A percentile compares a stretch with the other conserved stretches of the same genome.
phyloP scores from a whole-genome alignment of 92 coral and sea anemone species.

The Porites cylindrica region DNA sequence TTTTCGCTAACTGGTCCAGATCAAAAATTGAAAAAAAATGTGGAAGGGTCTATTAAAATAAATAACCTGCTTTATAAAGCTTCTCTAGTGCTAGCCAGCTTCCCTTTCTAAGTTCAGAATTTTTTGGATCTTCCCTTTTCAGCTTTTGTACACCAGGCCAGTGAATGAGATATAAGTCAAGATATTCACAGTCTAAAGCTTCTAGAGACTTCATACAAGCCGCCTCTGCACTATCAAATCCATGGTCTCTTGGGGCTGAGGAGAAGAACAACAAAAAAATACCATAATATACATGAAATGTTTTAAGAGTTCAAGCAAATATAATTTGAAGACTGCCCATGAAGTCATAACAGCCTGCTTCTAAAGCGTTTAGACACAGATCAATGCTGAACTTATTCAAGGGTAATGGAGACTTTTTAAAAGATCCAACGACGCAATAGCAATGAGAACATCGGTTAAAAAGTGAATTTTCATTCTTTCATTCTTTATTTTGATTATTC shows the following conservation, averaged over 20 bases:
- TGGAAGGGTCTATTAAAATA: not conserved
- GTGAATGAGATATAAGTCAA: slow-evolving; percentile 93
- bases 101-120: slow-evolving; percentile 69
- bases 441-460: too few relatives aligned
- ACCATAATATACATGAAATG: not conserved
- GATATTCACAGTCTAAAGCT: slow-evolving; percentile 78
- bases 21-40: too few relatives aligned
- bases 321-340: too few relatives aligned
- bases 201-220: slow-evolving; percentile 80
- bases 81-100: slow-evolving; percentile 96
- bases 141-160: slow-evolving; percentile 96
- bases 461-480: too few relatives aligned
- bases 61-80: slow-evolving; percentile 78
- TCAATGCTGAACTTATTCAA: too few relatives aligned
- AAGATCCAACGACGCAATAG: too few relatives aligned
- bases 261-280: not conserved
- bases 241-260: slow-evolving; percentile 91
- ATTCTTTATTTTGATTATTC: too few relatives aligned
- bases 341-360: too few relatives aligned
- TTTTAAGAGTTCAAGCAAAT: too few relatives aligned
- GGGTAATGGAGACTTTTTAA: too few relatives aligned
- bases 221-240: slow-evolving; percentile 76
- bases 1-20: too few relatives aligned
- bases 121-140: slow-evolving; percentile 87
- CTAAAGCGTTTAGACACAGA: too few relatives aligned